Evolutionary conservation across 2,113 vertebrate species (phyloP).

Genomic region (Brevimyrus niger): DNA sequence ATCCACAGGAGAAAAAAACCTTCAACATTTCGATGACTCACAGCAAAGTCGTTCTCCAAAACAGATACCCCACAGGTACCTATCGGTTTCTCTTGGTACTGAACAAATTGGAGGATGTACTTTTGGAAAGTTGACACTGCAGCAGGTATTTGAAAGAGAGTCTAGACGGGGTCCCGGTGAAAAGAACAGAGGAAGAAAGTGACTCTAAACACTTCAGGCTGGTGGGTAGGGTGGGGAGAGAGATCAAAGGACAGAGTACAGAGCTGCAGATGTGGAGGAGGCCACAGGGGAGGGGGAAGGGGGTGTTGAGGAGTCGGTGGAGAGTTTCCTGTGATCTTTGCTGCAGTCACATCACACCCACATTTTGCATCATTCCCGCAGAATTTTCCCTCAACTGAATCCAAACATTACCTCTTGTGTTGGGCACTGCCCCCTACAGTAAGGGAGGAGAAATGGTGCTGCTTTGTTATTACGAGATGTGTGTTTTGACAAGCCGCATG

Average conservation of each 20-base stretch:
- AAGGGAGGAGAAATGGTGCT: neutral
- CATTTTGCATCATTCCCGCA: neutral
- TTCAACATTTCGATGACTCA: neutral
- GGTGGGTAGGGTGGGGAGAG: neutral
- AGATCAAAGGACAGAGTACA: neutral
- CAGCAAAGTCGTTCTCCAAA: neutral
- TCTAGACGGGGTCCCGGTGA: neutral
- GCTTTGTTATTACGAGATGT: neutral
- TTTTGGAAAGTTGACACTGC: neutral
- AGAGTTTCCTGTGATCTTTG: neutral
- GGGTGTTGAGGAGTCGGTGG: neutral
- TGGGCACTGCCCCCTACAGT: neutral
- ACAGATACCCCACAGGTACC: neutral
- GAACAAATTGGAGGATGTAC: neutral
- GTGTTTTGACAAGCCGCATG: neutral
- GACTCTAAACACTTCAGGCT: neutral
- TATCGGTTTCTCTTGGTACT: neutral
- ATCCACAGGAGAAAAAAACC: neutral
- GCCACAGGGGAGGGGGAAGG: neutral
- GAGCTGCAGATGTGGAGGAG: constrained; percentile 3
- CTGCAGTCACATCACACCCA: neutral
- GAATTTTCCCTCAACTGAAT: neutral
- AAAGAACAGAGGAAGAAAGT: neutral
- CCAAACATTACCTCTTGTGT: neutral
- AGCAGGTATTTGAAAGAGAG: neutral